Conservation (phyloP, 2,797 vertebrate genomes). For the Gymnoscopelus microlampas region DNA sequence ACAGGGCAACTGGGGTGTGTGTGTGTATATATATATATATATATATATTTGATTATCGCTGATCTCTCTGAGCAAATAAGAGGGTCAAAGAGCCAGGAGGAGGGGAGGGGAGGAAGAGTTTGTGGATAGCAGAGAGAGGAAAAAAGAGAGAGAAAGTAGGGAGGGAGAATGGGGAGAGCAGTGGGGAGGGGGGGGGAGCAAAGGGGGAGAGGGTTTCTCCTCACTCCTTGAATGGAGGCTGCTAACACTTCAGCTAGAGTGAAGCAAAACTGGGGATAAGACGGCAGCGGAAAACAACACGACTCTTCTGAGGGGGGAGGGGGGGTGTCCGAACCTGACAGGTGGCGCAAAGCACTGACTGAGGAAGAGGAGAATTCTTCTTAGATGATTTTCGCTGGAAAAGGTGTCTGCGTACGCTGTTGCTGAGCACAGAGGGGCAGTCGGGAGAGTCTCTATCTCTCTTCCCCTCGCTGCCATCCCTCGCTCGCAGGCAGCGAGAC, state of each 20-base stretch:
- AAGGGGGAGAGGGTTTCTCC: slow-evolving; percentile 53
- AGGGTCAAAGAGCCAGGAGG: slow-evolving; percentile 55
- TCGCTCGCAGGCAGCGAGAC: slow-evolving; percentile 33
- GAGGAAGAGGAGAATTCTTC: slow-evolving; percentile 18
- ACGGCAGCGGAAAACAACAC: background rate
- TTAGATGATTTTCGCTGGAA: slow-evolving; percentile 38
- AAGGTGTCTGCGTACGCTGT: slow-evolving; percentile 21
- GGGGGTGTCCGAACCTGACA: slow-evolving; percentile 29
- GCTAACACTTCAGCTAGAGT: slow-evolving; percentile 39
- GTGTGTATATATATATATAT: slow-evolving; percentile 43
- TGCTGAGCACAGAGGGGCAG: slow-evolving; percentile 30
- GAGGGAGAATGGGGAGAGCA: slow-evolving; percentile 37
- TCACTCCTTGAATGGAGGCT: slow-evolving; percentile 49
- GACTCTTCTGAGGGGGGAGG: slow-evolving; percentile 25
- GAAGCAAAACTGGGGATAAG: slow-evolving; percentile 35
- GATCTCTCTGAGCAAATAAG: slow-evolving; percentile 41
- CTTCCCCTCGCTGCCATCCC: slow-evolving; percentile 19
- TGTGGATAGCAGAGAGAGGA: slow-evolving; percentile 32
- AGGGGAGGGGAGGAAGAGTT: slow-evolving; percentile 44
- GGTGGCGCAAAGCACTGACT: slow-evolving; percentile 39
- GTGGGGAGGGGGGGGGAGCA: slow-evolving; percentile 44
- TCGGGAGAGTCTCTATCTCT: slow-evolving; percentile 34
- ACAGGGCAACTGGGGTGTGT: slow-evolving; percentile 24
- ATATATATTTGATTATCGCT: slow-evolving; percentile 30
- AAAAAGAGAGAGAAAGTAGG: slow-evolving; percentile 21